Conservation (phyloP, 2,113 vertebrate genomes). For the Papio anubis region DNA sequence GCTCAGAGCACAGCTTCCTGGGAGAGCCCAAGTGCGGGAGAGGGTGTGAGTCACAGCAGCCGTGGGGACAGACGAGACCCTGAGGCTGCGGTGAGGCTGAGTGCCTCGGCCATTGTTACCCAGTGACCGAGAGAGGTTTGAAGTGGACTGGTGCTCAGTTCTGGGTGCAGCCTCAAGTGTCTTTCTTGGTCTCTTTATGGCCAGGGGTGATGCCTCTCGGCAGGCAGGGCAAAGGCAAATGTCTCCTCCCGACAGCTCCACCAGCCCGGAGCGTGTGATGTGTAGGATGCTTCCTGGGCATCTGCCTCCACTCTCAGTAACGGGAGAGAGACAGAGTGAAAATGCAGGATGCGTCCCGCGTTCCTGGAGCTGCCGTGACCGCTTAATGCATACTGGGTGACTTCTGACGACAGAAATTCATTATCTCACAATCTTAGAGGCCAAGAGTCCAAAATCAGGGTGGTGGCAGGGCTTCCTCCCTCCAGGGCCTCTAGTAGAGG, state of each 20-base stretch:
- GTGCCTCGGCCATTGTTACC: neutral
- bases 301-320: neutral
- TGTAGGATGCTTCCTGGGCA: fast-evolving
- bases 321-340: neutral
- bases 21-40: neutral
- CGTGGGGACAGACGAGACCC: neutral
- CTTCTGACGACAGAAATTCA: fast-evolving
- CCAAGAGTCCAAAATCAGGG: fast-evolving
- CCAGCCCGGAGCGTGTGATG: fast-evolving
- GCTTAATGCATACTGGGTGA: fast-evolving
- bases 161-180: fast-evolving
- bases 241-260: fast-evolving
- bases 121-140: fast-evolving
- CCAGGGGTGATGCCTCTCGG: fast-evolving
- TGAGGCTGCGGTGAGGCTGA: fast-evolving
- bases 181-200: fast-evolving
- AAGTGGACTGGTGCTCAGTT: fast-evolving
- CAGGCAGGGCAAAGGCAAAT: fast-evolving
- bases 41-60: neutral
- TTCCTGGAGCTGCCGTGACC: neutral
- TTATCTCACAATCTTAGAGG: fast-evolving
- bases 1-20: neutral
- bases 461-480: fast-evolving
- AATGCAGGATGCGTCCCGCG: no score
- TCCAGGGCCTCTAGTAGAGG: fast-evolving